A percentile compares a stretch with the other conserved stretches of the same genome.
Conservation (phyloP, 2,888 invertebrate species). For the Callosobruchus maculatus region DNA sequence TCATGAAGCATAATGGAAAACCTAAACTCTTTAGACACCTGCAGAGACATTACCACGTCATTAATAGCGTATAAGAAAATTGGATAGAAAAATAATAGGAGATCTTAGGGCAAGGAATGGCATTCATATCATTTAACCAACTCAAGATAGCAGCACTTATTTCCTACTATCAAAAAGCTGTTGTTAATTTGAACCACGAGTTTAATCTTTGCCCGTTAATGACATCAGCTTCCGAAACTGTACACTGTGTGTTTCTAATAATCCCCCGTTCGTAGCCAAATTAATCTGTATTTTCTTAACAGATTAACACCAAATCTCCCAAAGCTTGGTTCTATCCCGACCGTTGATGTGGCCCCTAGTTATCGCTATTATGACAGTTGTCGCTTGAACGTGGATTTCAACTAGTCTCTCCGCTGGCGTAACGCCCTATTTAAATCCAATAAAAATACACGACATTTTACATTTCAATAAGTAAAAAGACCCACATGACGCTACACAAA, state of each 20-base stretch:
- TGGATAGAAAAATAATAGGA: too few relatives aligned
- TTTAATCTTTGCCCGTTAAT: too few relatives aligned
- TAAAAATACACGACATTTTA: neutral
- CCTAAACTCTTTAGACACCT: too few relatives aligned
- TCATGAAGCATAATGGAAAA: too few relatives aligned
- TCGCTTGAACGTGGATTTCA: neutral
- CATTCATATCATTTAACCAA: too few relatives aligned
- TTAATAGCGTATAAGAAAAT: too few relatives aligned
- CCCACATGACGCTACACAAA: conserved; percentile 37
- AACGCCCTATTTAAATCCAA: neutral
- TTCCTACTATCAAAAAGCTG: too few relatives aligned
- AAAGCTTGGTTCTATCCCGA: neutral
- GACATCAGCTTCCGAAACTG: too few relatives aligned
- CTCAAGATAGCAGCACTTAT: too few relatives aligned
- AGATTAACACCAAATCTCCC: neutral
- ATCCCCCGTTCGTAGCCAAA: neutral
- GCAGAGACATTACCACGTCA: too few relatives aligned
- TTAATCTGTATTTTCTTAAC: neutral
- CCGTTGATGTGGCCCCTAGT: neutral
- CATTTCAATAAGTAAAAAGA: neutral
- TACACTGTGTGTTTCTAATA: neutral
- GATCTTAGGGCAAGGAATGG: too few relatives aligned
- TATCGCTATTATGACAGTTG: neutral
- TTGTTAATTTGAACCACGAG: too few relatives aligned
- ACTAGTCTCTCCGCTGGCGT: neutral